Percentiles rank a stretch among this genome's conserved stretches.
These are phyloP conservation scores for Crotalus helleri DNA, from an alignment of 2,113 vertebrate species.

Conservation along the genomic window DNA sequence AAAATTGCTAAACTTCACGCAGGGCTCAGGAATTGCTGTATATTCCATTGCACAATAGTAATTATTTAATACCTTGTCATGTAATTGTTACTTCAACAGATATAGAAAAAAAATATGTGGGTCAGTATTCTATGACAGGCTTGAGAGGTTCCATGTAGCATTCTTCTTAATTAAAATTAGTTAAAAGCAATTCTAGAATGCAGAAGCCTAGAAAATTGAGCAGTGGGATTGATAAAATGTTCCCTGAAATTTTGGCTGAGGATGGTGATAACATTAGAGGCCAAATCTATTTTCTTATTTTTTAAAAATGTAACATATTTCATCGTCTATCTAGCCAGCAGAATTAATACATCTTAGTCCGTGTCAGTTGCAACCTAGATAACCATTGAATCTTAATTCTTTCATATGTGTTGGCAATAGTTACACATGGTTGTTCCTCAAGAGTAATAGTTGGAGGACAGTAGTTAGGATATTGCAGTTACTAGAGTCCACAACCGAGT, in stretches of 20 bases:
- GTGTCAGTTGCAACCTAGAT: not conserved
- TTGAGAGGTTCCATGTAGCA: not conserved
- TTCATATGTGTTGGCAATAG: not conserved
- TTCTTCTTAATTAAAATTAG: not conserved
- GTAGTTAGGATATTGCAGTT: not conserved
- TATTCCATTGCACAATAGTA: not conserved
- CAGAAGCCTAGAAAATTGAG: not conserved
- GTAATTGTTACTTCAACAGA: not conserved
- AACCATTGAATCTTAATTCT: not conserved
- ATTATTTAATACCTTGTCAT: conserved; percentile 10
- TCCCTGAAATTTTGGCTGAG: not conserved
- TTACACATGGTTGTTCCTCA: not conserved
- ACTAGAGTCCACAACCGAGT: not conserved
- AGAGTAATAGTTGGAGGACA: not conserved
- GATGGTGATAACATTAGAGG: not conserved
- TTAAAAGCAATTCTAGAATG: not conserved
- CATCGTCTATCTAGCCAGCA: not conserved
- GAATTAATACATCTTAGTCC: not conserved
- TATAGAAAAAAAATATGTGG: not conserved
- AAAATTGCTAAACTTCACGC: not conserved
- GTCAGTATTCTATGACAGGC: conserved; percentile 4
- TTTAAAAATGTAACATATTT: not conserved
- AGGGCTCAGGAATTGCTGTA: not conserved
- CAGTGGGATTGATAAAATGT: not conserved
- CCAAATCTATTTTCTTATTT: not conserved